A percentile compares a stretch with the other conserved stretches of the same genome.
Evolutionary conservation across 2,888 invertebrate genomes (phyloP).

Genomic region (Dastarcus helophoroides): DNA sequence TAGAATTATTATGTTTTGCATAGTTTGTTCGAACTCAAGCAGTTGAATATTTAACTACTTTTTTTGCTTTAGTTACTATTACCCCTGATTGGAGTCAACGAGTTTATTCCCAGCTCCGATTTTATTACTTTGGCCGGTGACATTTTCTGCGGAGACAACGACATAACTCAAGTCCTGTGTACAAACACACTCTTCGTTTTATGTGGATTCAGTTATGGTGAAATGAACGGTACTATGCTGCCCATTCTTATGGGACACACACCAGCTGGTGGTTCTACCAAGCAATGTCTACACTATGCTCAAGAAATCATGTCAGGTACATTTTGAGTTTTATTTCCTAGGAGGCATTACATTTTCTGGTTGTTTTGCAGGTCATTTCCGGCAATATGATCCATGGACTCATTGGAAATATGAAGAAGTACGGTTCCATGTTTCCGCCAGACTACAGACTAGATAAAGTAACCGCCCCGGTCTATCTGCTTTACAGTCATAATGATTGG

Average conservation of each 20-base stretch:
- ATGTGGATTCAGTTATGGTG: constrained; percentile 28
- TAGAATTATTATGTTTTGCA: too few relatives aligned
- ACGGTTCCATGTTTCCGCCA: constrained; percentile 33
- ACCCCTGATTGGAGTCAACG: constrained; percentile 39
- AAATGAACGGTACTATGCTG: constrained; percentile 28
- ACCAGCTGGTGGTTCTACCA: constrained; percentile 41
- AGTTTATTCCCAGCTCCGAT: constrained; percentile 51
- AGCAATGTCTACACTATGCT: constrained; percentile 60
- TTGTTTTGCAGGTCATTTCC: constrained; percentile 31
- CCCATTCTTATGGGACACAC: constrained; percentile 23
- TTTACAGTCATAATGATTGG: constrained; percentile 41
- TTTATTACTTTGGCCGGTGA: constrained; percentile 33
- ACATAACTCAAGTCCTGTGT: constrained; percentile 20
- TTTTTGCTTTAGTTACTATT: constrained; percentile 13
- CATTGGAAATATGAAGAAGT: constrained; percentile 20
- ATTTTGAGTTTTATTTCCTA: too few relatives aligned
- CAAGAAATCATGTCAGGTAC: constrained; percentile 47
- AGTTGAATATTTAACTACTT: too few relatives aligned
- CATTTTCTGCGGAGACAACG: constrained; percentile 9
- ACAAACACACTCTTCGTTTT: constrained; percentile 26
- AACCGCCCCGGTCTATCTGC: constrained; percentile 36
- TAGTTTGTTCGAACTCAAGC: too few relatives aligned
- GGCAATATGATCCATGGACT: constrained; percentile 40
- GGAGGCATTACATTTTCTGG: background rate
- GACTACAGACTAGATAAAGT: constrained; percentile 35